A percentile compares a stretch with the other conserved stretches of the same genome.
Conservation (phyloP, 2,888 invertebrate species). For the Chydorus sphaericus region DNA sequence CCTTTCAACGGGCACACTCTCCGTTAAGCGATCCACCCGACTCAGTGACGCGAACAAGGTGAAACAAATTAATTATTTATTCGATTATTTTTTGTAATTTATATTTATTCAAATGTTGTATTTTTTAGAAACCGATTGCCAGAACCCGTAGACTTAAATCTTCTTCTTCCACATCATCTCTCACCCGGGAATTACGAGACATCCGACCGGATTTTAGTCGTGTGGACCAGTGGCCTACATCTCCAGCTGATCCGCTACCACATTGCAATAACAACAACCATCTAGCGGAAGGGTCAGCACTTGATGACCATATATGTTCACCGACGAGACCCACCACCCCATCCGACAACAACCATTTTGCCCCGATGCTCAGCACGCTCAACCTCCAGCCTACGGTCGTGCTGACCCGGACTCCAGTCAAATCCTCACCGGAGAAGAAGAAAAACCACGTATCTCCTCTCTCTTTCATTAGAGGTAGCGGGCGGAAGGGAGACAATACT, state of each 20-base stretch:
- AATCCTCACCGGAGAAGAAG: slow-evolving; percentile 19
- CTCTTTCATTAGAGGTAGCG: neutral
- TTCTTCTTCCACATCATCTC: neutral
- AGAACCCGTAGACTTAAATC: neutral
- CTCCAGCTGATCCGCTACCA: neutral
- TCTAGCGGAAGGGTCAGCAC: neutral
- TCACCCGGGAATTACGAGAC: neutral
- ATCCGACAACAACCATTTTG: slow-evolving; percentile 18
- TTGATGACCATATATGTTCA: neutral
- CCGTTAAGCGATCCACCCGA: neutral
- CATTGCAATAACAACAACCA: neutral
- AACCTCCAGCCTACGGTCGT: slow-evolving; percentile 33
- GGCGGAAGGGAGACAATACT: neutral
- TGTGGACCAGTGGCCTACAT: neutral
- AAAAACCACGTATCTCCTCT: neutral
- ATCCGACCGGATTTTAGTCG: neutral
- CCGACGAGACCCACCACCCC: neutral
- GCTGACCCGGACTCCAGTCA: slow-evolving; percentile 25
- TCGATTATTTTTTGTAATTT: no score
- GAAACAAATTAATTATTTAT: no score
- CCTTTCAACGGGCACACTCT: no score
- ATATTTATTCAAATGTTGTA: neutral
- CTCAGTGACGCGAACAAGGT: neutral
- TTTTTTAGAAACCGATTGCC: neutral
- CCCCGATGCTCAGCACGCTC: slow-evolving; percentile 29